Conservation (phyloP, 2,797 vertebrate genomes). For the Hydrocynus forskahlii region DNA sequence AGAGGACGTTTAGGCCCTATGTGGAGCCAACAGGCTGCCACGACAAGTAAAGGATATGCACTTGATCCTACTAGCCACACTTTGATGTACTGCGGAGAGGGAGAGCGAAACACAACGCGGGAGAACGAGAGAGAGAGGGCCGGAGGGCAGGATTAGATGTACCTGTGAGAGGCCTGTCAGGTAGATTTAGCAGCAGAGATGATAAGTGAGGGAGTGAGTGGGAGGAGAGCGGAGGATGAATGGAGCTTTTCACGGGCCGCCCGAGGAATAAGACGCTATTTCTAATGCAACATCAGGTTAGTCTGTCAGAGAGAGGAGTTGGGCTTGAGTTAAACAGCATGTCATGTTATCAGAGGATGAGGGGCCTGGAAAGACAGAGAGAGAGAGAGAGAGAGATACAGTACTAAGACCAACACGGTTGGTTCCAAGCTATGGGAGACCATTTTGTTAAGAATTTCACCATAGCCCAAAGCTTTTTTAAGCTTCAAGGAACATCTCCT, state of each 20-base stretch:
- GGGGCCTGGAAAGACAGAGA: constrained; percentile 29
- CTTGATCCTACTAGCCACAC: constrained; percentile 46
- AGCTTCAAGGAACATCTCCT: constrained; percentile 2
- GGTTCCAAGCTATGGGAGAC: constrained; percentile 57
- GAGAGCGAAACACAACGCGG: constrained; percentile 9
- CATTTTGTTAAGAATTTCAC: not conserved
- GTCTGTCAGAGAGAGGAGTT: constrained; percentile 50
- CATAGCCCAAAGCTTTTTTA: not conserved
- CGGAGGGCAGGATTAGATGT: constrained; percentile 61
- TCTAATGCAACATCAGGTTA: constrained; percentile 61
- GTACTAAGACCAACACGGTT: constrained; percentile 39
- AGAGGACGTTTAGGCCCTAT: constrained; percentile 25
- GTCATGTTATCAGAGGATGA: constrained; percentile 49
- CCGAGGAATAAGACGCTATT: constrained; percentile 53
- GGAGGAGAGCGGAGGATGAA: constrained; percentile 57
- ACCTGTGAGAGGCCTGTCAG: constrained; percentile 70
- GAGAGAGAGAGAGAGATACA: constrained; percentile 30
- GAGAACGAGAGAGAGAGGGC: constrained; percentile 23
- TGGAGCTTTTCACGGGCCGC: constrained; percentile 60
- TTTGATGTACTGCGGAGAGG: constrained; percentile 26
- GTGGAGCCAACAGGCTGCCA: constrained; percentile 40
- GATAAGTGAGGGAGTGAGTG: constrained; percentile 62
- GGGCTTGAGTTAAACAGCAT: constrained; percentile 54
- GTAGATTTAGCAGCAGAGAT: constrained; percentile 66
- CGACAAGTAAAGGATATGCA: constrained; percentile 41